Base-by-base conservation (phyloP, 2,888 invertebrate genomes). In the Leptinotarsa juncta region DNA sequence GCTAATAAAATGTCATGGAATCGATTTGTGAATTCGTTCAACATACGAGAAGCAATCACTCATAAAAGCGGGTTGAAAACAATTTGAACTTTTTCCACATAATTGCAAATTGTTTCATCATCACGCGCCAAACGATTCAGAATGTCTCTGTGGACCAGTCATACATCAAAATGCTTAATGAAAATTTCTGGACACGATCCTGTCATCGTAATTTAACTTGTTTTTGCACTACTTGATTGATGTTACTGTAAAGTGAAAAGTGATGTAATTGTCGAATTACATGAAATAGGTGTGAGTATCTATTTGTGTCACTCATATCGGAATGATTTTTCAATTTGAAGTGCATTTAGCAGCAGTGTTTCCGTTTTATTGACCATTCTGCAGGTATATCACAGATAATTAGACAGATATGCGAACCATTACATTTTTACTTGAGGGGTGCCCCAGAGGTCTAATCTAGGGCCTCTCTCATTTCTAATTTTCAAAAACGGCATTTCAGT, bases 181-280 rank as follows among this genome's bases (percentile, higher is more conserved):
- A 62, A 73, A 75, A 73, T 73, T 73, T 68, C 73, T 70, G 72
- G 71, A 70, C 71, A 69, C 48, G 71, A 72, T 77, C 72, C 67
- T 65, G 65, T 67, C 67, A 57, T 55, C 50, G 65, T 55, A 62
- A 62, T 32, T 62, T 5, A n/a, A 65, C 42, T 57, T 65, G 73
- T 74, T 60, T 15, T 49, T 51, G 73, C 70, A 70, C 73, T 51
- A 65, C 70, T 70, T 74, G 73, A 74, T 74, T 74, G 73, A 74
- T 74, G 67, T 18, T 70, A 49, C 60, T 70, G 67, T 51, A 67
- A 73, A 73, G 68, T 73, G 73, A 73, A 73, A 73, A 73, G 70
- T 53, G 60, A 50, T 73, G 73, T 73, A 32, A 50, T 26, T 26
- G 62, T 62, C n/a, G 12, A 62, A 62, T 32, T 62, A 62, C n/a